Conservation (phyloP, 2,888 invertebrate genomes). For the Oxyteleia sp. region DNA sequence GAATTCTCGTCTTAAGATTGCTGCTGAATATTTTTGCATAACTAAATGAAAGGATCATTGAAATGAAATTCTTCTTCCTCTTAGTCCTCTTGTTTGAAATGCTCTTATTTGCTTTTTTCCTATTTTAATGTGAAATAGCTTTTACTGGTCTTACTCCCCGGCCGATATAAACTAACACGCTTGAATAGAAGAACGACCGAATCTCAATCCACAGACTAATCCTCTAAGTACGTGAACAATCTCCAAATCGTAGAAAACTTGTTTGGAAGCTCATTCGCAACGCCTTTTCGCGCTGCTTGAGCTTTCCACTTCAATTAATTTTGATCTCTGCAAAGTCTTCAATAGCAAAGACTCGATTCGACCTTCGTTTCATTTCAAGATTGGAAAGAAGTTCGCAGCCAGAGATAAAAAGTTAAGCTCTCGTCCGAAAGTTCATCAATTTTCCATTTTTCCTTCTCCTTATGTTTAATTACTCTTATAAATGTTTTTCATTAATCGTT, state of each 20-base stretch:
- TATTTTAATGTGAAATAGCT: conserved; percentile 11
- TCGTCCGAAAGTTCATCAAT: neutral
- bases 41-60: conserved; percentile 19
- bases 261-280: conserved; percentile 37
- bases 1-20: neutral
- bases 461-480: too few relatives aligned
- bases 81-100: conserved; percentile 4
- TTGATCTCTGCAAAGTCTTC: conserved; percentile 25
- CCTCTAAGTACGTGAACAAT: conserved; percentile 43
- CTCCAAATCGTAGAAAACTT: conserved; percentile 40
- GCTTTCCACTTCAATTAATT: conserved; percentile 56
- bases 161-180: conserved; percentile 20
- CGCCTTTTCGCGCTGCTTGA: conserved; percentile 37
- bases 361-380: conserved; percentile 13
- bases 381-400: conserved; percentile 2
- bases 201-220: conserved; percentile 33
- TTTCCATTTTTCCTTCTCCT: too few relatives aligned
- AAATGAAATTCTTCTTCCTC: conserved; percentile 10
- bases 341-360: neutral
- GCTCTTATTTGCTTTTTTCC: neutral
- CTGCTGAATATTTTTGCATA: conserved; percentile 20
- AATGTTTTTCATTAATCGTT: too few relatives aligned
- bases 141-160: neutral
- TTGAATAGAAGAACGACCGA: conserved; percentile 1
- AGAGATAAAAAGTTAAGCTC: neutral